Evolutionary conservation across 2,797 vertebrate species (phyloP), one percentile per base, ranked within the genome.

Genomic region (Chrosomus eos): DNA sequence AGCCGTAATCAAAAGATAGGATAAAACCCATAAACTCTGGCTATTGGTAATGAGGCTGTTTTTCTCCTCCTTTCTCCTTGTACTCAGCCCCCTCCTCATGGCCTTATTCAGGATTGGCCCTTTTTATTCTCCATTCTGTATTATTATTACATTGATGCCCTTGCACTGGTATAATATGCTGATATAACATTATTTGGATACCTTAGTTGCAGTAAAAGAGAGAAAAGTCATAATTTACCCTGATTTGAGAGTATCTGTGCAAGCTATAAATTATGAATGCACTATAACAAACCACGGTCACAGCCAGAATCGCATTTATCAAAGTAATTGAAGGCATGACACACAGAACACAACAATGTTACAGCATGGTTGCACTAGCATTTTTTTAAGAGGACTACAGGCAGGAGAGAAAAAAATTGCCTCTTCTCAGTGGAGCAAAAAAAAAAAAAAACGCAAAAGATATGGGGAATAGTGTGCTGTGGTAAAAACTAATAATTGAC

Each of bases 401-500:
- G 71, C 76, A 66, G 71, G 75, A 40, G 31, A 48, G 53, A 70
- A 77, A 71, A 72, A 85, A 85, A 62, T 38, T 3, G 38, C 13
- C 16, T 79, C 64, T 84, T 36, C 62, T 76, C 62, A 68, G 66
- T 60, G 36, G 40, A 48, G 78, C 10, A 31, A 21, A 55, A 48
- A 55, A 72, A 11, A 80, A 31, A 21, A 55, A 48, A 55, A 72
- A 11, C 73, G 26, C 5, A 7, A 43, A 48, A 80, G 16, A 70
- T 51, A 71, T 26, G 31, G 60, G 51, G 75, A 6, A 77, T 62
- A 40, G 23, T 67, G 72, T 81, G 48, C n/a, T 38, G 28, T 85
- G 86, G 76, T 51, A 85, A 89, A 87, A 86, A 89, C 75, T 84
- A 86, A 89, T 88, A 86, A 92, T 88, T 85, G 88, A n/a, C n/a